A percentile compares a stretch with the other conserved stretches of the same genome.
These are phyloP conservation scores for Mohoua ochrocephala DNA, from an alignment of 2,113 vertebrate genomes.

Conservation along the genomic window DNA sequence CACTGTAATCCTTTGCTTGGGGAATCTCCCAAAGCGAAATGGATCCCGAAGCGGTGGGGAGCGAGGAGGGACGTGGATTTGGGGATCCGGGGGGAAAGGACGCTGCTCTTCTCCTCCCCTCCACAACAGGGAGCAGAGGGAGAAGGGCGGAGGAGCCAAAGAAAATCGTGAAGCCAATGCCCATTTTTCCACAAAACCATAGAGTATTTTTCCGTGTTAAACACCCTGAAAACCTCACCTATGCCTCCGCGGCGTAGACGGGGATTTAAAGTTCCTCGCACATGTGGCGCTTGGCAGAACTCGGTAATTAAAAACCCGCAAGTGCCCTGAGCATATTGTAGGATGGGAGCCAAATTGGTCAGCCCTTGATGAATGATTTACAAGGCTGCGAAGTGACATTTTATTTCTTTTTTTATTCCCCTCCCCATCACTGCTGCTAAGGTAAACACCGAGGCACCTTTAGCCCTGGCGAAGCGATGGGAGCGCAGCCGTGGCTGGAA, in stretches of 20 bases:
- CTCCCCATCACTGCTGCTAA: background rate
- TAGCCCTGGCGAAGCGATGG: background rate
- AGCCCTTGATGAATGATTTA: slow-evolving; percentile 68
- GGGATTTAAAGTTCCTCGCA: slow-evolving; percentile 45
- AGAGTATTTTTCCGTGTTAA: slow-evolving; percentile 35
- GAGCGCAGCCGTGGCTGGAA: background rate
- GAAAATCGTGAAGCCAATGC: slow-evolving; percentile 18
- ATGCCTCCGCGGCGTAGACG: background rate
- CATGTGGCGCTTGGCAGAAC: slow-evolving; percentile 64
- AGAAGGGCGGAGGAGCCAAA: slow-evolving; percentile 8
- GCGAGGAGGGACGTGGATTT: background rate
- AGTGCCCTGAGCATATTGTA: slow-evolving; percentile 63
- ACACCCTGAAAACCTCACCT: slow-evolving; percentile 38
- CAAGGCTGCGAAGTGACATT: slow-evolving; percentile 63
- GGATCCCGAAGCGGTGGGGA: background rate
- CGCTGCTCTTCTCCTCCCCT: background rate
- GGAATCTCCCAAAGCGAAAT: slow-evolving; percentile 58
- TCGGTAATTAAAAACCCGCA: slow-evolving; percentile 63
- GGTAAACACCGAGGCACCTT: slow-evolving; percentile 45
- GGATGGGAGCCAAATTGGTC: slow-evolving; percentile 58
- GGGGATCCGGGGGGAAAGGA: background rate
- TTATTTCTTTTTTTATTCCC: slow-evolving; percentile 47
- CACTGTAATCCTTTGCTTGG: slow-evolving; percentile 49
- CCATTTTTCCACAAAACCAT: slow-evolving; percentile 24
- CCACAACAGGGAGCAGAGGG: background rate